Conservation (phyloP, 2,888 invertebrate genomes). For the Sinotaia quadrata region DNA sequence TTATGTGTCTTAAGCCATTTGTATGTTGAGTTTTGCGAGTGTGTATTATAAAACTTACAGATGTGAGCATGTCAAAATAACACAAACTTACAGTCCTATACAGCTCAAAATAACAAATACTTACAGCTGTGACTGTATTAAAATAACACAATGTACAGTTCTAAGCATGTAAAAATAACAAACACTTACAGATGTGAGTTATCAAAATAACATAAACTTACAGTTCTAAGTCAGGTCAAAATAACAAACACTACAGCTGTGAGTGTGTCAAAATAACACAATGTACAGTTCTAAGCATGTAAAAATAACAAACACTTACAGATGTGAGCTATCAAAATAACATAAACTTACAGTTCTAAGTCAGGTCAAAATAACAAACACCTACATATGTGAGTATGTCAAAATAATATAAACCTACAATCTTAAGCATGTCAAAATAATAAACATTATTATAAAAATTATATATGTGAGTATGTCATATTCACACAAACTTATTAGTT, state of each 20-base stretch:
- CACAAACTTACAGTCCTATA: neutral
- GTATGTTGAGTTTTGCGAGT: no score
- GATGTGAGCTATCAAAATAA: neutral
- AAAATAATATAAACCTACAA: neutral
- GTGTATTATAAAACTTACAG: no score
- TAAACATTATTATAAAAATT: no score
- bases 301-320: no score
- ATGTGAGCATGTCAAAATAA: neutral
- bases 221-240: no score
- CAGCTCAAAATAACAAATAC: no score
- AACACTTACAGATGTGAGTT: no score
- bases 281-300: neutral
- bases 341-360: slow-evolving; percentile 1
- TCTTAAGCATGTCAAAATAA: neutral
- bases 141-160: neutral
- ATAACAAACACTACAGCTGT: neutral
- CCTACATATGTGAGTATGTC: neutral
- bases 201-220: neutral
- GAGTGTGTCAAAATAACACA: neutral
- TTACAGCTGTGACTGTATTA: neutral
- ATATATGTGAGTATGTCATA: no score
- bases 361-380: no score
- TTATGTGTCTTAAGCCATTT: no score
- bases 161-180: neutral
- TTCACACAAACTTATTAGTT: no score